phyloP scores from a whole-genome alignment of 2,888 invertebrate genomes.

The Anodontia alba region DNA sequence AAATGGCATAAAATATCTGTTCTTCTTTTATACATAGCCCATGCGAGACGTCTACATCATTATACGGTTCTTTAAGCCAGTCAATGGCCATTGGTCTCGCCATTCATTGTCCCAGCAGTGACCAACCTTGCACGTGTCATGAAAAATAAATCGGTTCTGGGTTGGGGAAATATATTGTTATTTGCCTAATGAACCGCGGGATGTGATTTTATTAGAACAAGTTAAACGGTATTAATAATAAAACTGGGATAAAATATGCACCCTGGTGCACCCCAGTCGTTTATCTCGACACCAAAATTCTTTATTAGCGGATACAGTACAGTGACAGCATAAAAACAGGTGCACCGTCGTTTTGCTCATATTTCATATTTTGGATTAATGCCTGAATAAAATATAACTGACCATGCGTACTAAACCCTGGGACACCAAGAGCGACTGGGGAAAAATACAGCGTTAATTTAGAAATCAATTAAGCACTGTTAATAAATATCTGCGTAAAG shows the following conservation, averaged over 20 bases:
- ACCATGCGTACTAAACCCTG: not conserved
- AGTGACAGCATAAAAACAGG: constrained; percentile 30
- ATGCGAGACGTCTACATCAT: not conserved
- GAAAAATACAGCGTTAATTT: not conserved
- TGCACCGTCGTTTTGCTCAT: constrained; percentile 40
- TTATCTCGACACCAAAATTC: not conserved
- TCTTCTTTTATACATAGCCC: too few relatives aligned
- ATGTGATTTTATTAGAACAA: constrained; percentile 16
- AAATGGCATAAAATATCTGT: too few relatives aligned
- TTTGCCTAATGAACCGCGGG: constrained; percentile 4
- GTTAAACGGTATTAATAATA: not conserved
- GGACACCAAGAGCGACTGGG: not conserved
- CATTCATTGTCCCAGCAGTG: constrained; percentile 47
- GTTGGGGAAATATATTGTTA: constrained; percentile 12
- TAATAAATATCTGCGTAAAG: not conserved
- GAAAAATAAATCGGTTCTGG: constrained; percentile 16
- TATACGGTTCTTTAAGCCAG: constrained; percentile 54
- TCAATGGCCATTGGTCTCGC: constrained; percentile 44
- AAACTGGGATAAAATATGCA: constrained; percentile 9
- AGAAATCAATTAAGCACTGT: not conserved
- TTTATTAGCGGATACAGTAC: not conserved
- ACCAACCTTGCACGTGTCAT: constrained; percentile 54
- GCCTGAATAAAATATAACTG: not conserved
- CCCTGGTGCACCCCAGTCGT: constrained; percentile 12
- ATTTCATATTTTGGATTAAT: constrained; percentile 41